Conservation (phyloP, 2,797 vertebrate genomes). For the Coluber constrictor region DNA sequence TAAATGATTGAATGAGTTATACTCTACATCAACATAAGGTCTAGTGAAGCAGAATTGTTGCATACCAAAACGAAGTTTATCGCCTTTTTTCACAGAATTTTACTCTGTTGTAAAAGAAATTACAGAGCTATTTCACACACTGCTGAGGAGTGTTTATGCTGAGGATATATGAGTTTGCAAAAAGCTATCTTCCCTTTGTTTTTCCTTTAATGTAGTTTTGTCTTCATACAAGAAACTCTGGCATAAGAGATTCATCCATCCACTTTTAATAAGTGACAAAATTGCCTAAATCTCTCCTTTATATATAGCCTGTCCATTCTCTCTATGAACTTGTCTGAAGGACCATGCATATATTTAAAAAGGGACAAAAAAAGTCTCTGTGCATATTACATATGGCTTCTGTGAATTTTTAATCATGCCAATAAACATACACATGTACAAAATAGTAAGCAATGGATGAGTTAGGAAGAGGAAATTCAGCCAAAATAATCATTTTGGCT, state of each 20-base stretch:
- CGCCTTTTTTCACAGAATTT: not conserved
- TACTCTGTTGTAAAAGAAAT: rapidly evolving
- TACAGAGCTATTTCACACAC: not conserved
- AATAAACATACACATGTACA: not conserved
- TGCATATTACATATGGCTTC: not conserved
- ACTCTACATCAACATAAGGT: not conserved
- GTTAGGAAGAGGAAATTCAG: not conserved
- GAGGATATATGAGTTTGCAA: not conserved
- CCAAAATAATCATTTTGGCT: not conserved
- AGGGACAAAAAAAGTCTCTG: rapidly evolving
- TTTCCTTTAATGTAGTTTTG: not conserved
- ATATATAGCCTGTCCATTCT: not conserved
- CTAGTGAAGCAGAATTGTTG: constrained; percentile 6
- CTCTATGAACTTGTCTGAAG: not conserved
- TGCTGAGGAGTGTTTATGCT: not conserved
- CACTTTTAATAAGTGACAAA: not conserved
- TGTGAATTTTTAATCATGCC: not conserved
- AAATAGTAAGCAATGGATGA: not conserved
- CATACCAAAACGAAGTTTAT: not conserved
- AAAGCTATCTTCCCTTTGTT: not conserved
- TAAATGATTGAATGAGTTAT: constrained; percentile 3
- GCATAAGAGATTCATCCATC: not conserved
- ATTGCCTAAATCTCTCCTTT: not conserved
- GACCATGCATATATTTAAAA: not conserved
- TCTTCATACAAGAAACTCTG: not conserved